Percentiles rank a stretch among this genome's conserved stretches.
These are phyloP conservation scores for Cyprinodon diabolis DNA, from an alignment of 2,797 vertebrate genomes.

Conservation along the genomic window DNA sequence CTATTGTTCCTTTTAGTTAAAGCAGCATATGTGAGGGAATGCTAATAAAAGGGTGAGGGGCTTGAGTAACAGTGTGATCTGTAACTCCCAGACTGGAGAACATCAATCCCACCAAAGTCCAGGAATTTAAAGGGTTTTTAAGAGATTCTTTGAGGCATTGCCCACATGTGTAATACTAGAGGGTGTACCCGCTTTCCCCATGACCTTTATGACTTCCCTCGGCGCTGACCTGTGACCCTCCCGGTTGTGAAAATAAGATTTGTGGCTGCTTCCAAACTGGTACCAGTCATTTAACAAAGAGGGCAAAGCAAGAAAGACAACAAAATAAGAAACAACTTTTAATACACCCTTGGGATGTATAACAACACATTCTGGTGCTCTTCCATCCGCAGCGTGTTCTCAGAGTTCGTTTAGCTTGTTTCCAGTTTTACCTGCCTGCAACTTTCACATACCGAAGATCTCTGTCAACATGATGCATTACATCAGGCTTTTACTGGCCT, in stretches of 20 bases:
- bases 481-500: slow-evolving; percentile 8
- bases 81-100: slow-evolving; percentile 53
- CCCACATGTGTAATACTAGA: slow-evolving; percentile 40
- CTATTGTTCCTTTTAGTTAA: slow-evolving; percentile 72
- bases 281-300: slow-evolving; percentile 44
- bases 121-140: slow-evolving; percentile 59
- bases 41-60: slow-evolving; percentile 36
- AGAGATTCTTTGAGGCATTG: slow-evolving; percentile 39
- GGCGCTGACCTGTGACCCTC: slow-evolving; percentile 56
- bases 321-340: slow-evolving; percentile 64
- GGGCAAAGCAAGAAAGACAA: slow-evolving; percentile 38
- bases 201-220: slow-evolving; percentile 58
- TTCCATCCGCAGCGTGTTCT: slow-evolving; percentile 3
- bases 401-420: slow-evolving; percentile 23
- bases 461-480: slow-evolving; percentile 3
- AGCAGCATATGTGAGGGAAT: slow-evolving; percentile 71
- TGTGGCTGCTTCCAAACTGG: slow-evolving; percentile 49
- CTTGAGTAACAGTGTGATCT: slow-evolving; percentile 47
- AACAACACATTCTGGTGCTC: slow-evolving; percentile 35
- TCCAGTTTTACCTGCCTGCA: slow-evolving; percentile 36
- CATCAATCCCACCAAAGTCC: slow-evolving; percentile 39
- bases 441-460: slow-evolving; percentile 28
- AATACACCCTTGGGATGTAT: slow-evolving; percentile 65
- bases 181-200: slow-evolving; percentile 58
- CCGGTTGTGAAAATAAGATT: slow-evolving; percentile 12